These are phyloP conservation scores for Chondrosia reniformis DNA, from an alignment of 37 sponge, comb jelly and placozoan species.

Conservation along the genomic window DNA sequence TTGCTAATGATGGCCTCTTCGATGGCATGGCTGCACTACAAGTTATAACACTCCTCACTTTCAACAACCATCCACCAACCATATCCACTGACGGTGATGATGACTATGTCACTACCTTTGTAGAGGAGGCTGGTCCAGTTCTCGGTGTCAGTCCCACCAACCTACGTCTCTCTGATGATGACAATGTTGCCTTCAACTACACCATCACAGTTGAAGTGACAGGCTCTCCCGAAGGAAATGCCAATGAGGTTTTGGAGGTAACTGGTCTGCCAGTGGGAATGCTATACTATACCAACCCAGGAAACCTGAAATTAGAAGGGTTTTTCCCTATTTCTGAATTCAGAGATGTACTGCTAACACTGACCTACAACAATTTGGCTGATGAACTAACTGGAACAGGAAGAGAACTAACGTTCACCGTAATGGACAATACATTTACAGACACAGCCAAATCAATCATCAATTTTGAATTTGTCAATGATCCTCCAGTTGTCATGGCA, in stretches of 20 bases:
- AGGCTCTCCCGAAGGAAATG: constrained; percentile 25
- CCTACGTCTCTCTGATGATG: constrained; percentile 62
- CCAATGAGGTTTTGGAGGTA: constrained; percentile 50
- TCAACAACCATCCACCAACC: constrained; percentile 45
- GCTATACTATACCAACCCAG: not conserved
- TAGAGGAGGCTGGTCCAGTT: constrained; percentile 59
- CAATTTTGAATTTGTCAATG: constrained; percentile 32
- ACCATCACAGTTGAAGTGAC: constrained; percentile 28
- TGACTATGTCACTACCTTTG: constrained; percentile 48
- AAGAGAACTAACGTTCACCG: constrained; percentile 20
- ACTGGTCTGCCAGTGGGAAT: constrained; percentile 36
- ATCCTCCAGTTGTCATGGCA: constrained; percentile 27
- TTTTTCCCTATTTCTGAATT: constrained; percentile 21
- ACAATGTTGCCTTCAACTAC: constrained; percentile 53
- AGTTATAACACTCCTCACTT: constrained; percentile 17
- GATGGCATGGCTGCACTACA: constrained; percentile 24
- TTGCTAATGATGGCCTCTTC: constrained; percentile 56
- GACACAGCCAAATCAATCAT: constrained; percentile 20
- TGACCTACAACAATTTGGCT: constrained; percentile 49
- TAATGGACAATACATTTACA: constrained; percentile 19
- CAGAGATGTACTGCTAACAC: not conserved
- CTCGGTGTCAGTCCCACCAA: constrained; percentile 33
- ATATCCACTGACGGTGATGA: constrained; percentile 42
- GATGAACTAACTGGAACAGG: constrained; percentile 36
- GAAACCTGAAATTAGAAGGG: constrained; percentile 14